Evolutionary conservation across 2,888 invertebrate genomes (phyloP), one percentile per base, ranked within the genome.

Genomic region (Cheilosia variabilis): DNA sequence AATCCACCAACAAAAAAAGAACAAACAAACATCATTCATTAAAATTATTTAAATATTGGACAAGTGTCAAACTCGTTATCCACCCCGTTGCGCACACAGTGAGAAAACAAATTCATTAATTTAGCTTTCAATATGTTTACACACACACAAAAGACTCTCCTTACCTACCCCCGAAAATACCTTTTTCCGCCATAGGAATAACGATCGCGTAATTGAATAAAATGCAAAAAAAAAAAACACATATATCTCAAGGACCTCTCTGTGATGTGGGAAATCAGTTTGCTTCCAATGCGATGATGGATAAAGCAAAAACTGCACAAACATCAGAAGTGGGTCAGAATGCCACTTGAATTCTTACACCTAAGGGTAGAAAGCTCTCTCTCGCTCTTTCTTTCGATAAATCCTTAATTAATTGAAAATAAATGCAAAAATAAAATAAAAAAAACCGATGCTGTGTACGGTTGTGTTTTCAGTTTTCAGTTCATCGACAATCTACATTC

Each of bases 301-400:
- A 41, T 24, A 37, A 24, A 15, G 31, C 4, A n/a, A 17, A 53
- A 66, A 19, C n/a, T 24, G 6, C 45, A 47, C 41, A 19, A 50
- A 45, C 27, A 43, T 34, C n/a, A 9, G 53, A 82, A 41, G 15
- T 82, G 65, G 77, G 81, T 77, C 81, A 77, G 53, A 69, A 60
- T 82, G 58, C 71, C 45, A 77, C 81, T 82, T 77, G 58, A 71
- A 53, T 52, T 81, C 71, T 76, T 81, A 77, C 71, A 71, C 65
- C 76, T 65, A 69, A 41, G 17, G 76, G 53, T 4, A 73, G 22
- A 65, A 34, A 57, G 19, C 37, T 43, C 2, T 37, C 4, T 4
- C 37, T 3, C 13, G 10, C 37, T 37, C 13, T 3, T 4, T 37
- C 50, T 58, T 55, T 73, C 66, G 66, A 75, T 80, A 57, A 68